A percentile compares a stretch with the other conserved stretches of the same genome.
Conservation (phyloP, 2,888 invertebrate genomes). For the Leptogaster cylindrica region DNA sequence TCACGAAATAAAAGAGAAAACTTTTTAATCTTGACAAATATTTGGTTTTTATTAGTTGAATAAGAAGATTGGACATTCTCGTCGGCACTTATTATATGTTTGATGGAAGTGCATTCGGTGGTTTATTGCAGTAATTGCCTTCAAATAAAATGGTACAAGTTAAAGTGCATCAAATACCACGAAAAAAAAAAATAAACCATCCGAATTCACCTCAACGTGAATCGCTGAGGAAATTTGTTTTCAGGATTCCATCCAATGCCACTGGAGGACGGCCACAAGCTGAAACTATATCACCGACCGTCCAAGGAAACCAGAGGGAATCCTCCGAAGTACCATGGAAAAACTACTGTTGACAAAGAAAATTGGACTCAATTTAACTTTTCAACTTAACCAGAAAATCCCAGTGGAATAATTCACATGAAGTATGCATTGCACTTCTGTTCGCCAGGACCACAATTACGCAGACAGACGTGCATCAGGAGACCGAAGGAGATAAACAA, state of each 20-base stretch:
- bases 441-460: not conserved
- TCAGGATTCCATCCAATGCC: not conserved
- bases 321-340: not conserved
- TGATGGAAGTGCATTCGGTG: not conserved
- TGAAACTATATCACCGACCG: not conserved
- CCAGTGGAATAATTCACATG: conserved; percentile 16
- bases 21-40: conserved; percentile 35
- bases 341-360: conserved; percentile 10
- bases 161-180: too few species aligned
- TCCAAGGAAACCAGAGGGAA: not conserved
- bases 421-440: conserved; percentile 29
- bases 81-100: not conserved
- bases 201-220: not conserved
- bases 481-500: too few species aligned
- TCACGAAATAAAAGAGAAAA: too few species aligned
- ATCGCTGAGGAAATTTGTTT: not conserved
- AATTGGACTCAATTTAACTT: conserved; percentile 32
- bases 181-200: too few species aligned
- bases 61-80: not conserved
- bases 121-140: too few species aligned
- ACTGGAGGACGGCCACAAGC: too few species aligned
- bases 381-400: not conserved
- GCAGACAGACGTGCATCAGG: too few species aligned
- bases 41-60: conserved; percentile 26
- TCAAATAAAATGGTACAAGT: too few species aligned